These are phyloP conservation scores for Leuctra nigra DNA, from an alignment of 2,888 invertebrate genomes.

Conservation along the genomic window DNA sequence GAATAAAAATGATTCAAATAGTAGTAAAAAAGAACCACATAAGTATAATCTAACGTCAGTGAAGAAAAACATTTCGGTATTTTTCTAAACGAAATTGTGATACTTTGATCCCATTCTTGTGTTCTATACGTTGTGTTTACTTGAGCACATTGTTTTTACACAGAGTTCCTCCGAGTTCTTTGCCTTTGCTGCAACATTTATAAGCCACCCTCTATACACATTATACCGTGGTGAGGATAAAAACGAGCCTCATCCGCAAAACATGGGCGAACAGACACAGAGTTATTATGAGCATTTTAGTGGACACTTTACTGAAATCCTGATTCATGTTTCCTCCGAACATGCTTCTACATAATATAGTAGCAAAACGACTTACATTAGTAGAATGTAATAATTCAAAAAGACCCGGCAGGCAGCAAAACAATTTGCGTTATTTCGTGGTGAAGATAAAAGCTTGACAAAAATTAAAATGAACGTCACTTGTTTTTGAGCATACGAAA, in stretches of 20 bases:
- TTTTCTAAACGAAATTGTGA: background rate
- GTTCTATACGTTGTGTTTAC: background rate
- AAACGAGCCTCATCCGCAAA: background rate
- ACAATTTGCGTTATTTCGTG: no score
- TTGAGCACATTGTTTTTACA: background rate
- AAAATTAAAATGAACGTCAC: no score
- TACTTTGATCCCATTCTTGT: constrained; percentile 4
- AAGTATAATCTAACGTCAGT: background rate
- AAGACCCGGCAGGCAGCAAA: no score
- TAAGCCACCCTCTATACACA: background rate
- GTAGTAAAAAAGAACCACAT: background rate
- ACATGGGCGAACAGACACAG: background rate
- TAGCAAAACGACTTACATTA: no score
- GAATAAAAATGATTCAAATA: no score
- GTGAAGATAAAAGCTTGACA: no score
- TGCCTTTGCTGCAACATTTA: no score
- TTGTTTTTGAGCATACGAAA: no score
- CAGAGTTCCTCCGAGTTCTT: background rate
- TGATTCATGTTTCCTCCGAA: no score
- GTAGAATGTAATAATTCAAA: no score
- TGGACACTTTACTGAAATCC: no score
- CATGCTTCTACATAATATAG: no score
- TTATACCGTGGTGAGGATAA: background rate
- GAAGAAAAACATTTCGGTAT: background rate
- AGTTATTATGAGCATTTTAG: constrained; percentile 9